A percentile compares a stretch with the other conserved stretches of the same genome.
phyloP scores from a whole-genome alignment of 2,888 invertebrate genomes.

The Scaptodrosophila latifasciaeformis region DNA sequence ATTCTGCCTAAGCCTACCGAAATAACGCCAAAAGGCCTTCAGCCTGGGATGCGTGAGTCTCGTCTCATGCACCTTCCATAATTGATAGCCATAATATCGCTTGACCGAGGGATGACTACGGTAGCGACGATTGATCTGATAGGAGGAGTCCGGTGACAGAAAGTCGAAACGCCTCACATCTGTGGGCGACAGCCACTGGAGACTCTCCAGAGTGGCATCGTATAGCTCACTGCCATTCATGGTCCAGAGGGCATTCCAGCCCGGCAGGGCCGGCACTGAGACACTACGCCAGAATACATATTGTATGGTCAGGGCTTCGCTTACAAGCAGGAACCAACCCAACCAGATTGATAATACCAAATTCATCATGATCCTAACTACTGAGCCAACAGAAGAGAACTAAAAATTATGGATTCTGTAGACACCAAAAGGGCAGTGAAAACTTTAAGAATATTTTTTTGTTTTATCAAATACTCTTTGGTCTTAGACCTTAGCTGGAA shows the following conservation, averaged over 20 bases:
- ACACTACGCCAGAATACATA: constrained; percentile 49
- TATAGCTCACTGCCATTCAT: constrained; percentile 53
- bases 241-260: constrained; percentile 40
- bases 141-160: constrained; percentile 60
- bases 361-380: neutral
- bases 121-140: constrained; percentile 66
- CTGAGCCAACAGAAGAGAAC: too few species aligned
- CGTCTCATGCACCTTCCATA: constrained; percentile 80
- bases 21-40: constrained; percentile 46
- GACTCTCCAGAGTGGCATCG: constrained; percentile 55
- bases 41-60: constrained; percentile 41
- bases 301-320: neutral
- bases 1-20: constrained; percentile 50
- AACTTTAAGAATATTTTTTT: too few species aligned
- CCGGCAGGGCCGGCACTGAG: constrained; percentile 29
- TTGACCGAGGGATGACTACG: constrained; percentile 51
- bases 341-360: too few species aligned
- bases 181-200: constrained; percentile 60
- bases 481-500: too few species aligned
- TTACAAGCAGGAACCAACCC: constrained; percentile 7
- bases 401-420: too few species aligned
- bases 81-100: constrained; percentile 79
- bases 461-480: too few species aligned
- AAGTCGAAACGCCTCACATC: constrained; percentile 61
- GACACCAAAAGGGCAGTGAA: too few species aligned